A percentile compares a stretch with the other conserved stretches of the same genome.
phyloP scores from a whole-genome alignment of 2,797 vertebrate species.

The Euphonia xanthogaster region DNA sequence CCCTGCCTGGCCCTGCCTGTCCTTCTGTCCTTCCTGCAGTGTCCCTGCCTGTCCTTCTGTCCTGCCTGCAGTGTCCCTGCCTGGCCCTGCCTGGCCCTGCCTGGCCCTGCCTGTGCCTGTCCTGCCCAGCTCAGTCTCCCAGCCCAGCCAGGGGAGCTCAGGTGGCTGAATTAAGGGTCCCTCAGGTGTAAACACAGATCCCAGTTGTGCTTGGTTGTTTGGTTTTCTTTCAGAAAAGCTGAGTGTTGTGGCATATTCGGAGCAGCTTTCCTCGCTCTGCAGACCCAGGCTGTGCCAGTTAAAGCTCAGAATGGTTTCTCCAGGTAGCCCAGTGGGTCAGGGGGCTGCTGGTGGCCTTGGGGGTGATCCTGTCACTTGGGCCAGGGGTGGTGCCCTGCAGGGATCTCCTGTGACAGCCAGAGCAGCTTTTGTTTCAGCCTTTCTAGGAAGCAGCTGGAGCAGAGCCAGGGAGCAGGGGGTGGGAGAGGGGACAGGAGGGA shows the following conservation, averaged over 20 bases:
- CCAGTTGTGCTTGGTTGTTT: neutral
- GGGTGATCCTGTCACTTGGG: neutral
- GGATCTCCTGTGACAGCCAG: neutral
- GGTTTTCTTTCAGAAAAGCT: neutral
- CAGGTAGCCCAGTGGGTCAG: accelerated
- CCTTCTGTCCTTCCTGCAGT: neutral
- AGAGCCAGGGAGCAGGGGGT: conserved; percentile 14
- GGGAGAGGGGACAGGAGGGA: neutral
- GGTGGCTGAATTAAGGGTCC: neutral
- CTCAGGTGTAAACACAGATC: neutral
- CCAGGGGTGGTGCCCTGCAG: neutral
- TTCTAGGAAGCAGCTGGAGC: conserved; percentile 51
- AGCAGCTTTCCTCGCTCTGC: neutral
- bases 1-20: neutral
- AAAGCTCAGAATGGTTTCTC: neutral
- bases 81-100: neutral
- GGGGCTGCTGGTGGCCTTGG: neutral
- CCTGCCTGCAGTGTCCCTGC: too few species aligned
- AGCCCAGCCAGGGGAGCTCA: neutral
- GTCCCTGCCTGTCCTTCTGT: neutral
- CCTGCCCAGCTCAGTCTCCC: neutral
- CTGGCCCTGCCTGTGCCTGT: neutral
- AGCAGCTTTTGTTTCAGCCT: conserved; percentile 40
- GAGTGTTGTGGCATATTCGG: neutral
- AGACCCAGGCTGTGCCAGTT: neutral